phyloP scores from a whole-genome alignment of 2,888 invertebrate species.

The Heliconius ismenius region DNA sequence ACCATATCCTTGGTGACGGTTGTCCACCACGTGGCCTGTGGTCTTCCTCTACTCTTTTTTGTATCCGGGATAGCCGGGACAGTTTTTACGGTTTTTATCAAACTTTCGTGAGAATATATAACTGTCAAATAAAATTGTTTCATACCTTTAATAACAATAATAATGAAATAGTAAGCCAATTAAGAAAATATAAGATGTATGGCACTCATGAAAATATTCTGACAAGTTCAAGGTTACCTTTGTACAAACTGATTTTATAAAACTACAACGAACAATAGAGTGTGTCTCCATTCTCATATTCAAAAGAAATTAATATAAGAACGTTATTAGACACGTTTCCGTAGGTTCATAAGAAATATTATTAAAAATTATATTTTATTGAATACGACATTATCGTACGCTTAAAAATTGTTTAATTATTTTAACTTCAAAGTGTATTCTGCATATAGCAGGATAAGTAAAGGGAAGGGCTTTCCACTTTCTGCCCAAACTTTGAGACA shows the following conservation, averaged over 20 bases:
- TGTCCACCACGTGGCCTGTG: too few relatives aligned
- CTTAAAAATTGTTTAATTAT: too few relatives aligned
- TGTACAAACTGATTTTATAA: constrained; percentile 11
- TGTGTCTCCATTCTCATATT: background rate
- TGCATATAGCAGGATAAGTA: background rate
- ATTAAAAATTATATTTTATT: too few relatives aligned
- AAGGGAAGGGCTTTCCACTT: background rate
- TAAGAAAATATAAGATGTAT: constrained; percentile 7
- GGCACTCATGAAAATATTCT: constrained; percentile 13
- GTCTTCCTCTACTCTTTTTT: too few relatives aligned
- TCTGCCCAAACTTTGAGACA: background rate
- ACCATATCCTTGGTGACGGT: too few relatives aligned
- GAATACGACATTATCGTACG: too few relatives aligned
- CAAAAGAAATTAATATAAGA: background rate
- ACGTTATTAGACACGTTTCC: too few relatives aligned
- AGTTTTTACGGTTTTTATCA: background rate
- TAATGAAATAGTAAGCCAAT: constrained; percentile 1
- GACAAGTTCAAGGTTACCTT: constrained; percentile 27
- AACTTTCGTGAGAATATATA: background rate
- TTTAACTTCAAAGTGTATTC: background rate
- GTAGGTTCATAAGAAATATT: background rate
- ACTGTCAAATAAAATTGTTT: too few relatives aligned
- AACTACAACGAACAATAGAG: background rate
- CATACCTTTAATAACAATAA: background rate
- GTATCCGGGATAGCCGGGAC: too few relatives aligned